phyloP scores from a whole-genome alignment of 2,113 vertebrate species.

The Calidris pugnax region DNA sequence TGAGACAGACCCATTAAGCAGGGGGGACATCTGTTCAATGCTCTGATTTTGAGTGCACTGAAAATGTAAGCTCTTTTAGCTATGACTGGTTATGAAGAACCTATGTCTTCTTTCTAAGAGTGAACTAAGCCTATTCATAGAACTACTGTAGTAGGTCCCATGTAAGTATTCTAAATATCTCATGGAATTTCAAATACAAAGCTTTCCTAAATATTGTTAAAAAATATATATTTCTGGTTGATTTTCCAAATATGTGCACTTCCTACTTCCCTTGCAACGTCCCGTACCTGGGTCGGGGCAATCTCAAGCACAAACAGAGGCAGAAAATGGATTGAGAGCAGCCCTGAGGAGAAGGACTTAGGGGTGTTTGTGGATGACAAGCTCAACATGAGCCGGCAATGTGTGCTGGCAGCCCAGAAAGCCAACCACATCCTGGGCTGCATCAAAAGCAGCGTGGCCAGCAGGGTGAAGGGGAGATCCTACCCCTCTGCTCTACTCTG shows the following conservation, averaged over 20 bases:
- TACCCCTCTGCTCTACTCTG: background rate
- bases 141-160: background rate
- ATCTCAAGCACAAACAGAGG: background rate
- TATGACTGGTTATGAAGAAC: background rate
- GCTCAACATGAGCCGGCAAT: background rate
- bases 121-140: background rate
- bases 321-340: background rate
- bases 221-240: background rate
- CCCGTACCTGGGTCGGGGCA: background rate
- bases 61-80: background rate
- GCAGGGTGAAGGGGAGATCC: background rate
- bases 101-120: background rate
- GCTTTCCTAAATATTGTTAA: background rate
- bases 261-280: background rate
- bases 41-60: background rate
- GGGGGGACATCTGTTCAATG: background rate
- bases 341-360: background rate
- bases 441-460: background rate
- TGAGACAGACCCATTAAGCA: background rate
- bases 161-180: background rate
- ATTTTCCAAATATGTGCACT: background rate
- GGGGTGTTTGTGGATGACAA: background rate
- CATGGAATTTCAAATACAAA: background rate
- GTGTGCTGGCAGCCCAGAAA: background rate
- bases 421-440: background rate